Conservation (phyloP, 2,797 vertebrate genomes). For the Notoglanidium macrostoma region DNA sequence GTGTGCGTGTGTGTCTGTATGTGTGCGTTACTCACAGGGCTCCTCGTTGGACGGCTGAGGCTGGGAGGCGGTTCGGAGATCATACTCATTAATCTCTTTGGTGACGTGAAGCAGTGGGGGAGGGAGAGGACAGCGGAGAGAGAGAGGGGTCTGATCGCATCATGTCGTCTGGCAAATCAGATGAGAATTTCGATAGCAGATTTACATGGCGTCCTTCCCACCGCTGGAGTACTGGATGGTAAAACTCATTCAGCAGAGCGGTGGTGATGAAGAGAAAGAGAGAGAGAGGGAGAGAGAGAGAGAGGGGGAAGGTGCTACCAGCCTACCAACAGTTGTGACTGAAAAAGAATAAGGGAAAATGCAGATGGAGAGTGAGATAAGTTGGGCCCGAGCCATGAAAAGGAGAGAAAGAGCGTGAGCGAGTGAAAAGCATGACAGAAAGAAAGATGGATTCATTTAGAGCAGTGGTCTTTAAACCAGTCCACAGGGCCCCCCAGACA, state of each 20-base stretch:
- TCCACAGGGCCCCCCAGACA: conserved; percentile 12
- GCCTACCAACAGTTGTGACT: neutral
- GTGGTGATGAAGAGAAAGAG: conserved; percentile 35
- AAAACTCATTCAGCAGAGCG: conserved; percentile 38
- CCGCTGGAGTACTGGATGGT: conserved; percentile 17
- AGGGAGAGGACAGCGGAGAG: conserved; percentile 40
- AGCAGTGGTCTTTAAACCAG: neutral
- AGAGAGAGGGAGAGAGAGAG: conserved; percentile 23
- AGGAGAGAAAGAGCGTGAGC: neutral
- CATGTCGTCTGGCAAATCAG: conserved; percentile 42
- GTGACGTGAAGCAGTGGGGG: conserved; percentile 70
- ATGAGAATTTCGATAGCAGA: conserved; percentile 33
- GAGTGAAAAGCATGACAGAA: conserved; percentile 8
- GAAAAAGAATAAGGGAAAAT: conserved; percentile 19
- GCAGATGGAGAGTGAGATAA: conserved; percentile 61
- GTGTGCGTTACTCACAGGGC: conserved; percentile 63
- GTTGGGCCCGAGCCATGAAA: neutral
- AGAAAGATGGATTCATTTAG: conserved; percentile 37
- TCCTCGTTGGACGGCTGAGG: conserved; percentile 69
- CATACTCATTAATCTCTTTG: conserved; percentile 80
- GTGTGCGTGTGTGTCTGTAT: conserved; percentile 50
- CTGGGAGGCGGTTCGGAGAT: conserved; percentile 75
- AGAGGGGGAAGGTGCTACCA: neutral
- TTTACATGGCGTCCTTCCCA: conserved; percentile 30
- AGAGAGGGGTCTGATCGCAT: conserved; percentile 23